phyloP scores from a whole-genome alignment of 2,888 invertebrate species.

The Eristalis intricaria region DNA sequence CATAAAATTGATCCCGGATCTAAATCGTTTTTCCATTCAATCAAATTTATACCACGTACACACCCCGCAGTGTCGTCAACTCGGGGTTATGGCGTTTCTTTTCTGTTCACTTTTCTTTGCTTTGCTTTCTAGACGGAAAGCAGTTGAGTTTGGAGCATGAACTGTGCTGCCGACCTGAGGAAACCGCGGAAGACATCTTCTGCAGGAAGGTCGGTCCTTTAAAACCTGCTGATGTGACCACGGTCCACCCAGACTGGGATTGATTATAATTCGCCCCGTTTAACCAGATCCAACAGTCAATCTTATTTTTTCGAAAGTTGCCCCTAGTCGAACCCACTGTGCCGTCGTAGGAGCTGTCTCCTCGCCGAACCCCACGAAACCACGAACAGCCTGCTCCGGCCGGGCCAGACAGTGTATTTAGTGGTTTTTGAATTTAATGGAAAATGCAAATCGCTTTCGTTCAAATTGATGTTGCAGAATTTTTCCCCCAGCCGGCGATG shows the following conservation, averaged over 20 bases:
- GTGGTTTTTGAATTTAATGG: constrained; percentile 66
- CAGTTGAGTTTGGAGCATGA: not conserved
- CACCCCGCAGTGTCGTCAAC: constrained; percentile 55
- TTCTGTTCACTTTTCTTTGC: not conserved
- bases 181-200: not conserved
- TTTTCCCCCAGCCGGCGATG: constrained; percentile 20
- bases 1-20: constrained; percentile 71
- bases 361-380: not conserved
- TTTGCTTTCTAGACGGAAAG: not conserved
- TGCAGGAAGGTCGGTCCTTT: too few species aligned
- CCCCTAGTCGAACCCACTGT: not conserved
- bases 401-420: constrained; percentile 51
- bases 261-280: too few species aligned
- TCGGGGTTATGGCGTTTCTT: not conserved
- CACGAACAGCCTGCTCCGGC: not conserved
- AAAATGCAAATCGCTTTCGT: constrained; percentile 68
- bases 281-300: too few species aligned
- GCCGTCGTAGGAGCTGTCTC: not conserved
- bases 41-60: constrained; percentile 72
- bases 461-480: constrained; percentile 56
- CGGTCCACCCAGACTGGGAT: too few species aligned
- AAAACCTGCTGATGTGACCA: too few species aligned
- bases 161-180: not conserved
- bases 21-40: constrained; percentile 72
- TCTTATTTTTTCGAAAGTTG: not conserved